phyloP scores from a whole-genome alignment of 2,888 invertebrate species.

The Pasiphila rectangulata region DNA sequence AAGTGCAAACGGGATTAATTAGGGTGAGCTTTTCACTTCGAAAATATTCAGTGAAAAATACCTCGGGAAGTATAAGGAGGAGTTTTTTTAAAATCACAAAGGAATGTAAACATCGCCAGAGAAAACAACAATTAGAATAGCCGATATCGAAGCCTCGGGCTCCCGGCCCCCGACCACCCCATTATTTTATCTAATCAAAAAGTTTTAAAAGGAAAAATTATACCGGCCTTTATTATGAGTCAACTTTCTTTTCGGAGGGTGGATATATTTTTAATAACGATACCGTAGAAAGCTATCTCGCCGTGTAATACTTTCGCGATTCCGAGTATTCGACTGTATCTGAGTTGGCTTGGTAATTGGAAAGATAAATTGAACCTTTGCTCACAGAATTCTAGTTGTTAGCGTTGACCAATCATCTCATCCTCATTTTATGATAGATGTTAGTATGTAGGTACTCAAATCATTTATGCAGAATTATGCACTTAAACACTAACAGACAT shows the following conservation, averaged over 20 bases:
- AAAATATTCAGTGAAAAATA: conserved; percentile 40
- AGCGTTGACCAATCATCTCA: no score
- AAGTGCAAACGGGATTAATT: conserved; percentile 63
- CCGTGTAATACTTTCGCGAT: conserved; percentile 29
- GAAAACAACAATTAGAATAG: conserved; percentile 79
- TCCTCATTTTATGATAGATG: no score
- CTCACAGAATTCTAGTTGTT: not conserved
- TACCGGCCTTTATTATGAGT: conserved; percentile 80
- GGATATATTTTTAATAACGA: conserved; percentile 80
- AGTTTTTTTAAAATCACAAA: conserved; percentile 57
- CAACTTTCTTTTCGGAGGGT: conserved; percentile 75
- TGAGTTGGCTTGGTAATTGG: conserved; percentile 40
- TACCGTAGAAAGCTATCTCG: conserved; percentile 55
- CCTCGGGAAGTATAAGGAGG: conserved; percentile 37
- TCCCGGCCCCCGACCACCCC: conserved; percentile 67
- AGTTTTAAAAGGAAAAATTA: conserved; percentile 82
- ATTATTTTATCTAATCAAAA: conserved; percentile 82
- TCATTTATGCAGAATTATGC: no score
- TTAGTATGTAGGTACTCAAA: no score
- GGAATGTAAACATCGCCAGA: conserved; percentile 66
- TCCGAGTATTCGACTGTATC: conserved; percentile 47
- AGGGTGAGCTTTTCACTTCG: conserved; percentile 38
- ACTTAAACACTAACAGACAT: no score
- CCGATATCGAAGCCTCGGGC: conserved; percentile 74
- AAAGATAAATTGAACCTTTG: conserved; percentile 9